Base-by-base conservation (phyloP, 2,113 vertebrate species). In the Epinephelus moara region DNA sequence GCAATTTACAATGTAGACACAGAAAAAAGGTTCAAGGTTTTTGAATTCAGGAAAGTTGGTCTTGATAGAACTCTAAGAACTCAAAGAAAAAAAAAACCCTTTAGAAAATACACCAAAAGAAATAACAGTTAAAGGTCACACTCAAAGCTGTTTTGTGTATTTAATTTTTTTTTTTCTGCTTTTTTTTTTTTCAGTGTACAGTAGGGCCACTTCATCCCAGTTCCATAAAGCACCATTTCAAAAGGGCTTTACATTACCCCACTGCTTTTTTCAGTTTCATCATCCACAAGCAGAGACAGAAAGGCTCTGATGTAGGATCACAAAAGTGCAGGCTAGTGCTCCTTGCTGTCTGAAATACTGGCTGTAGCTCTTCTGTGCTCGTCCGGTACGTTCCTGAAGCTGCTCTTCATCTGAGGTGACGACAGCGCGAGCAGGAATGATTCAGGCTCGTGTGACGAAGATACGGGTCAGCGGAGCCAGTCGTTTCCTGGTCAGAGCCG, bases 271-370 rank as follows among this genome's bases (percentile, higher is more conserved):
- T 85, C 88, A 77, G 66, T 89, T 85, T 84, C 78, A 82, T 80
- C 85, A 81, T 72, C 55, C 61, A 49, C 69, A 78, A 61, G 55
- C 40, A 42, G 56, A 70, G 66, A 72, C 50, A 78, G 82, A 84
- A 74, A 59, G 60, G 60, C 88, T 86, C 75, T 89, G 86, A 89
- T 87, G 82, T 76, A n/a, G 75, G 79, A 88, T 90, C 78, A 81
- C 72, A 80, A 67, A 66, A 82, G 66, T 78, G 60, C 69, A 30
- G 82, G 61, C 55, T 25, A 2, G 63, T 52, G 68, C 86, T 70
- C n/a, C 75, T 81, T 40, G 6, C 33, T 37, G 33, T 37, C 21
- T 80, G 61, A 87, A 85, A 87, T 49, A 62, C 68, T 59, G 63
- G 57, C 70, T 64, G n/a, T 2, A 10, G 79, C 45, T 77, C 37